Percentiles rank a stretch among this genome's conserved stretches.
Evolutionary conservation across 2,113 vertebrate species (phyloP).

Genomic region (Crocuta crocuta): DNA sequence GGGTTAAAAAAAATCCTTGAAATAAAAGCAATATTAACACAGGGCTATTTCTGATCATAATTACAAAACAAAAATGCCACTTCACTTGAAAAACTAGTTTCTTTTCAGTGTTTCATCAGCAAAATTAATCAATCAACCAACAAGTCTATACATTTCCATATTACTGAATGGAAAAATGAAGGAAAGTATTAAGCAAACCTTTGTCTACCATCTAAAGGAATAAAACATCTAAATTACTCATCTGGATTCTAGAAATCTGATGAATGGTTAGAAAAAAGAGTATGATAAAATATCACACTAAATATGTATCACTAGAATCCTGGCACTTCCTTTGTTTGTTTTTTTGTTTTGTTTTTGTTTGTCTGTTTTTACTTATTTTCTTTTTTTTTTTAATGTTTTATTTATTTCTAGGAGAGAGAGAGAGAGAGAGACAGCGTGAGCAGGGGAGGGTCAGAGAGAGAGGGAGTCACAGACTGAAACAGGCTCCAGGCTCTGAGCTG

Average conservation of each 20-base stretch:
- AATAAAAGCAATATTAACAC: slow-evolving; percentile 41
- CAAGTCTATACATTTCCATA: background rate
- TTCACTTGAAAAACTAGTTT: slow-evolving; percentile 62
- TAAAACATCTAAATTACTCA: slow-evolving; percentile 11
- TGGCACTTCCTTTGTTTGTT: background rate
- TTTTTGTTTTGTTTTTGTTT: background rate
- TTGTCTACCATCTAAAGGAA: slow-evolving; percentile 36
- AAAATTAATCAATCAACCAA: background rate
- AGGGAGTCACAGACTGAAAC: no score
- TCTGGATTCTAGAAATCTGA: slow-evolving; percentile 12
- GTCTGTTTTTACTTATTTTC: background rate
- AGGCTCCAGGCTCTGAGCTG: no score
- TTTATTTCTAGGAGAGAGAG: no score
- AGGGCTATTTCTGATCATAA: slow-evolving; percentile 24
- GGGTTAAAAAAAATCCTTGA: slow-evolving; percentile 44
- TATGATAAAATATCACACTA: background rate
- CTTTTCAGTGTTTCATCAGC: slow-evolving; percentile 22
- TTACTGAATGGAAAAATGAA: slow-evolving; percentile 43
- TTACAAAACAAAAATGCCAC: background rate
- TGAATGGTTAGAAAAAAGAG: background rate
- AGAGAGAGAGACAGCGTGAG: no score
- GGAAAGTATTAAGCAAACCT: slow-evolving; percentile 10
- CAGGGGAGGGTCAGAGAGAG: no score
- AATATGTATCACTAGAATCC: slow-evolving; percentile 25
- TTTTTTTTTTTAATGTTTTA: background rate